Base-by-base conservation (phyloP, 2,888 invertebrate genomes). In the Stenichneumon culpator region DNA sequence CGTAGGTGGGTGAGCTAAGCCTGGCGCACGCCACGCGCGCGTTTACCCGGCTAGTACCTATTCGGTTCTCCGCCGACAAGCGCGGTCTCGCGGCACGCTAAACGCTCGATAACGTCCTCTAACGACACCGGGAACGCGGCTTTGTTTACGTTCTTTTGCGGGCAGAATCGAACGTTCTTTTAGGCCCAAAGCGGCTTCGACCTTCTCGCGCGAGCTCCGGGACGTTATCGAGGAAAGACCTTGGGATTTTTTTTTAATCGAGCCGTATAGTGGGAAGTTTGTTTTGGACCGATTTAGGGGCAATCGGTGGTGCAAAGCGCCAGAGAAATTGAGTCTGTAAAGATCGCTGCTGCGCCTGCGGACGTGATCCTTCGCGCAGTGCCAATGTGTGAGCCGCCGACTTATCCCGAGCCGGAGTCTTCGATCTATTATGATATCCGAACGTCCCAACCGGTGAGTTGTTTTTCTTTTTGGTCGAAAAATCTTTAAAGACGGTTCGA, bases 41-140 rank as follows among this genome's bases (percentile, higher is more conserved):
- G 82, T 84, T 84, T 79, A 79, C 82, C 84, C 84, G 82, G 82
- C 82, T 84, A 84, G 84, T 84, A 82, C 65, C 82, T 79, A 79
- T 9, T 69, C 65, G 82, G 47, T 79, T 79, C 84, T 84, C 79
- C 28, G 70, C 5, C 44, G 44, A 14, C 44, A 5, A 44, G 44
- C 74, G 82, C 69, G 69, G 65, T 78, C 69, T 82, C 82, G 44
- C 73, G 78, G 44, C 77, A 65, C 70, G 60, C 22, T 65, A 63
- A 63, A 60, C 32, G 22, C 47, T 54, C 22, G 44, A 28, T 22
- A 44, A 57, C 11, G 11, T 44, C 14, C 14, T 7, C 36, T 9
- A 9, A 36, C 36, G 36, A 36, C 5, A 36, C 14, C 3, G 44
- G 44, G 14, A 54, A 52, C 19, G 52, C 72, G 28, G 28, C 28